A percentile compares a stretch with the other conserved stretches of the same genome.
These are phyloP conservation scores for Shargacucullia verbasci DNA, from an alignment of 2,888 invertebrate genomes.

Conservation along the genomic window DNA sequence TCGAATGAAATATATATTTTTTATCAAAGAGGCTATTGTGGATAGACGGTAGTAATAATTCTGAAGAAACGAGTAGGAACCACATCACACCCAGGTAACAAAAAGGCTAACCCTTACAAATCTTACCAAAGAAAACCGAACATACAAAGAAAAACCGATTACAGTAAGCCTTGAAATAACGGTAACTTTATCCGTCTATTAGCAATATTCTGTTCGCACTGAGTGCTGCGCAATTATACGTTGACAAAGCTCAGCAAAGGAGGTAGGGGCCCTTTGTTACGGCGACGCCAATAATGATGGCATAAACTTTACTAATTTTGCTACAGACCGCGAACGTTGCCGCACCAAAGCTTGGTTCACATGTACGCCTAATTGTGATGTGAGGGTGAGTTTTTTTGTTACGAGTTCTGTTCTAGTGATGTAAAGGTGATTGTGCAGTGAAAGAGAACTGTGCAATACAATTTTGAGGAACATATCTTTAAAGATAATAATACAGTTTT, in stretches of 20 bases:
- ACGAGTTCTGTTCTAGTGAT: background rate
- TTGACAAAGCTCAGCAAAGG: conserved; percentile 70
- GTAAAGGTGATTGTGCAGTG: background rate
- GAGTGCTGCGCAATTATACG: conserved; percentile 73
- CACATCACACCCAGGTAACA: conserved; percentile 13
- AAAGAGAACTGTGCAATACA: background rate
- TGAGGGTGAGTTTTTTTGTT: conserved; percentile 14
- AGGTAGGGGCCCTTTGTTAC: conserved; percentile 73
- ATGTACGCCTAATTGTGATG: conserved; percentile 34
- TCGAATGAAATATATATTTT: background rate
- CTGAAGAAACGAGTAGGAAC: conserved; percentile 27
- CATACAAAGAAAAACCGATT: conserved; percentile 52
- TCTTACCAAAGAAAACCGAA: conserved; percentile 14
- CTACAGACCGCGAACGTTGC: conserved; percentile 66
- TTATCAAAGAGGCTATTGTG: conserved; percentile 14
- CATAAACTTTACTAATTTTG: conserved; percentile 84
- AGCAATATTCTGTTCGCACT: conserved; percentile 52
- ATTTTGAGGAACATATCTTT: conserved; percentile 4
- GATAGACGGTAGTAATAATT: conserved; percentile 20
- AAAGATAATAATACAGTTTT: too few relatives aligned
- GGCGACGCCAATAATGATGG: conserved; percentile 77
- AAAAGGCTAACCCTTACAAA: conserved; percentile 16
- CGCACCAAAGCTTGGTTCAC: conserved; percentile 46
- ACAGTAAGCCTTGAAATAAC: conserved; percentile 51
- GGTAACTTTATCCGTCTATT: conserved; percentile 58